A percentile compares a stretch with the other conserved stretches of the same genome.
Evolutionary conservation across 1,140 invertebrate species (phyloP).

Genomic region (Pseudobourletiella spinata): DNA sequence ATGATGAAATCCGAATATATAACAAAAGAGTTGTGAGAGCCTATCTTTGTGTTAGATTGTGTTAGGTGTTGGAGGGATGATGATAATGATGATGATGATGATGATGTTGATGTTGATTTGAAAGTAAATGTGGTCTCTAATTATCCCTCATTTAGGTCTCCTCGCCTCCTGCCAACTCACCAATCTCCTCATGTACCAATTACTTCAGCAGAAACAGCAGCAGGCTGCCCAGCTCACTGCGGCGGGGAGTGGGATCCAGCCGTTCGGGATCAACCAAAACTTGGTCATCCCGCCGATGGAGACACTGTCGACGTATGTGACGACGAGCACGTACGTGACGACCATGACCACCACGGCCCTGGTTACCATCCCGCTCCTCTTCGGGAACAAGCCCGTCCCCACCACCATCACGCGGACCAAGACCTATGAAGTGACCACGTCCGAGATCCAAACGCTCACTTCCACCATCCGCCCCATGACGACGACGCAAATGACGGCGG

Average conservation of each 20-base stretch:
- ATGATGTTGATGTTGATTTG: too few species aligned
- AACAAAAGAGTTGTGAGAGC: too few species aligned
- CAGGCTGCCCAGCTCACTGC: not conserved
- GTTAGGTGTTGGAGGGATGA: too few species aligned
- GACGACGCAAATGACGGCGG: not conserved
- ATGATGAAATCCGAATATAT: too few species aligned
- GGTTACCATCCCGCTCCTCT: slow-evolving; percentile 30
- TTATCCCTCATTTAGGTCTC: slow-evolving; percentile 29
- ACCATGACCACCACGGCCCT: slow-evolving; percentile 26
- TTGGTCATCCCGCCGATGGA: slow-evolving; percentile 11
- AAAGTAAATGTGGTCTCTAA: too few species aligned
- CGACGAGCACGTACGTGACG: slow-evolving; percentile 25
- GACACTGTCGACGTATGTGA: slow-evolving; percentile 24
- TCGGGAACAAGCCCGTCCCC: slow-evolving; percentile 29
- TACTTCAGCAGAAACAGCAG: slow-evolving; percentile 26
- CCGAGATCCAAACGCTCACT: slow-evolving; percentile 28
- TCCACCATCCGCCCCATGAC: slow-evolving; percentile 18
- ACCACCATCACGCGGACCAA: slow-evolving; percentile 26
- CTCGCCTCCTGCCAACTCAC: slow-evolving; percentile 34
- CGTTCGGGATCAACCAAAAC: slow-evolving; percentile 22
- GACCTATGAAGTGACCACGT: slow-evolving; percentile 27
- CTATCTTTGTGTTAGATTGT: too few species aligned
- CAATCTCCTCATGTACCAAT: slow-evolving; percentile 35
- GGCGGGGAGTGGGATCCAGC: not conserved
- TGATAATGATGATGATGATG: too few species aligned